Base-by-base conservation (phyloP, 1,140 invertebrate species). In the Coboldia fuscipes region DNA sequence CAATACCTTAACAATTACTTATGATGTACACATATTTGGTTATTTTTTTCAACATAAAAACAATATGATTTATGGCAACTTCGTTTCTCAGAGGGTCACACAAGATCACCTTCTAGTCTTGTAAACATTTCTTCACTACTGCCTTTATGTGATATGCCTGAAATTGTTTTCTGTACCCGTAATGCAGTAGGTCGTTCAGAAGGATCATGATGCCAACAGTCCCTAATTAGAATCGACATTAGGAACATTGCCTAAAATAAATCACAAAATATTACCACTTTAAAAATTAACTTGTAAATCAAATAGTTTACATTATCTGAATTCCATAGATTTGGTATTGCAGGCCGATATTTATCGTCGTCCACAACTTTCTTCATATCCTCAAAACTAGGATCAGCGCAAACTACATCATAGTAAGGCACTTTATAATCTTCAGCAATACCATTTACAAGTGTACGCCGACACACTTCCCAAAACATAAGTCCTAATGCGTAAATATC, bases 311-410 rank as follows among this genome's bases (percentile, higher is more conserved):
- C 81, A 38, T 67, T 57, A 60, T 82, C 75, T 40, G 72, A 78
- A 41, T 66, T 63, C 83, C 82, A 93, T 44, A 72, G 60, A 50
- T 76, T 80, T 7, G 75, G 81, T 46, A 80, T 66, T 30, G 62
- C 68, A 12, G 90, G 90, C 40, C 89, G 56, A 39, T 74, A 72
- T 41, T 76, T 72, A 54, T 92, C 80, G 2, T 74, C 60, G 53
- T 79, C 89, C 15, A 97, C 86, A 20, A 96, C 75, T 64, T 93
- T 88, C 32, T 72, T 61, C 85, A 97, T 93, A 47, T 94, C 86
- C 45, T 96, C 89, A 51, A 90, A 79, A 45, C 75, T 78, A 15
- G 92, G 90, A 61, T 96, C 90, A 30, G 65, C 64, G 8, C 80
- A 71, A 13, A 89, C 79, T 35, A 76, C 67, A 51, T 92, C 86